These are phyloP conservation scores for Palythoa grandis DNA, from an alignment of 92 coral and sea anemone genomes.

Conservation along the genomic window DNA sequence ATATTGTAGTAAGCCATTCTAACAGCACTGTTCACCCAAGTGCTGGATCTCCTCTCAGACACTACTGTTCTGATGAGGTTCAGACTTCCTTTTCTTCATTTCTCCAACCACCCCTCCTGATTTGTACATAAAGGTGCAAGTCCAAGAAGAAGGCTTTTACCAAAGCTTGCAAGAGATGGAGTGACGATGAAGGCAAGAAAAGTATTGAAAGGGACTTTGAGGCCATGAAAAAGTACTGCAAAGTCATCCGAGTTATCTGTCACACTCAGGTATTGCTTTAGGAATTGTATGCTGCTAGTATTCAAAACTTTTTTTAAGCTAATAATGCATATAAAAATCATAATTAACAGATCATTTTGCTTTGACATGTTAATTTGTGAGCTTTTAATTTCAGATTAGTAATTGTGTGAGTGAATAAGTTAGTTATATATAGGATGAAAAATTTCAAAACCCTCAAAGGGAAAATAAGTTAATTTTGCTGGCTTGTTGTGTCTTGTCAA, in stretches of 20 bases:
- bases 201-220: slow-evolving; percentile 90
- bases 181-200: slow-evolving; percentile 94
- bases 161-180: slow-evolving; percentile 98
- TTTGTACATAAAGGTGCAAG: slow-evolving; percentile 93
- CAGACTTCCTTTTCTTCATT: slow-evolving; percentile 69
- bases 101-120: slow-evolving; percentile 79
- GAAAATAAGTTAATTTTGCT: too few species aligned
- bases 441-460: too few species aligned
- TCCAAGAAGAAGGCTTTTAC: slow-evolving; percentile 99
- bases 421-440: too few species aligned
- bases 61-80: slow-evolving; percentile 82
- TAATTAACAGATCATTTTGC: too few species aligned
- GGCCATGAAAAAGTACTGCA: slow-evolving; percentile 97
- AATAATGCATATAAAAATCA: too few species aligned
- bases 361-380: too few species aligned
- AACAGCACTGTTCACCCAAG: slow-evolving; percentile 75
- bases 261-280: slow-evolving; percentile 87
- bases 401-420: too few species aligned
- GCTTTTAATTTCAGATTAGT: too few species aligned
- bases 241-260: slow-evolving; percentile 97
- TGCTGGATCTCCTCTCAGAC: slow-evolving; percentile 98
- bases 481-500: too few species aligned
- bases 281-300: neutral
- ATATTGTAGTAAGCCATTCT: slow-evolving; percentile 59
- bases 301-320: too few species aligned